Base-by-base conservation (phyloP, 2,797 vertebrate genomes). In the Girardinus metallicus region DNA sequence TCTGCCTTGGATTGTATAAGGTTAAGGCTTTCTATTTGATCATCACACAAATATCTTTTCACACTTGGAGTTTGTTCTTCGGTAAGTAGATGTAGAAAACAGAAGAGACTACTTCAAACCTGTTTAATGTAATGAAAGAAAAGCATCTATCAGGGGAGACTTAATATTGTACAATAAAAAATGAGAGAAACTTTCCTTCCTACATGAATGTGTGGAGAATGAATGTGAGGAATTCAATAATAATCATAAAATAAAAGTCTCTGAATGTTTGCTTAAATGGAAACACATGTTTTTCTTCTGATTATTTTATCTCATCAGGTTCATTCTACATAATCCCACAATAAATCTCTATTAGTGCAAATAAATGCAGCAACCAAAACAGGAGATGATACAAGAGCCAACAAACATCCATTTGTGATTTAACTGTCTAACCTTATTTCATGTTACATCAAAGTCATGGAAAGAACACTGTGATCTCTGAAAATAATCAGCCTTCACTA, bases 401-500 rank as follows among this genome's bases (percentile, higher is more conserved):
- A 44, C 5, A 78, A 57, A 8, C 6, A 21, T 39, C 23, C 71
- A n/a, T 62, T 26, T 36, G 23, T 75, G 5, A 72, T 78, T 78
- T 76, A 49, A 80, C 53, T 46, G n/a, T 23, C 57, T 74, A 73
- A 79, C 55, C 76, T 36, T 21, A 13, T 43, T 57, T 78, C 76
- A 6, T 64, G 57, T 68, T 79, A 21, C 80, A 73, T 73, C 57
- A 80, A 78, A 78, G 47, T 34, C 73, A 79, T 9, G 55, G 74
- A 62, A 87, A 81, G 13, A 85, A 55, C 39, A 55, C 76, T 8
- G 12, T 78, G 64, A 83, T 76, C 29, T 15, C 64, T 79, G 44
- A 60, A 64, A 75, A 81, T 53, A 76, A 73, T 85, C 75, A 75
- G 76, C 84, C 77, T 74, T 55, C n/a, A 6, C 23, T 43, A 29